A percentile compares a stretch with the other conserved stretches of the same genome.
These are phyloP conservation scores for Ceratina japonica DNA, from an alignment of 1,140 invertebrate species.

Conservation along the genomic window DNA sequence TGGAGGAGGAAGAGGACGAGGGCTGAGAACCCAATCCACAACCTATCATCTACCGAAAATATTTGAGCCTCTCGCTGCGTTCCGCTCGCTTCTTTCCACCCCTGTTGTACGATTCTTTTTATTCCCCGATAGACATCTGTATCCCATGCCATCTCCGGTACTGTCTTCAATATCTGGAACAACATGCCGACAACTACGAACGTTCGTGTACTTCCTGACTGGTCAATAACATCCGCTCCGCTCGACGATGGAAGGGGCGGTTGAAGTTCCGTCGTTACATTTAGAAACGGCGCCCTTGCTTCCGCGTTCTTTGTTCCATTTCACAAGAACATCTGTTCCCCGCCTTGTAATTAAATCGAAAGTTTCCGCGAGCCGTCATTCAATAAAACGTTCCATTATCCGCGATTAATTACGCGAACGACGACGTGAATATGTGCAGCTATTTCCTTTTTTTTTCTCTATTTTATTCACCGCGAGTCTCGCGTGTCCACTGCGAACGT, in stretches of 20 bases:
- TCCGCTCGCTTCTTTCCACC: not conserved
- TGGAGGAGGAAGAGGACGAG: conserved; percentile 4
- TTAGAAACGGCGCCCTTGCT: conserved; percentile 33
- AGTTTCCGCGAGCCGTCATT: no score
- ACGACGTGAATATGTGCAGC: no score
- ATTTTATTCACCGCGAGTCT: no score
- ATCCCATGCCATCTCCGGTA: conserved; percentile 49
- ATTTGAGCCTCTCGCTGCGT: conserved; percentile 24
- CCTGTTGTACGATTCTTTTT: conserved; percentile 40
- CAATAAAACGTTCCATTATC: not conserved
- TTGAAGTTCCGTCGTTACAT: conserved; percentile 46
- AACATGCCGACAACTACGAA: conserved; percentile 30
- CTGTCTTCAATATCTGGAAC: conserved; percentile 37
- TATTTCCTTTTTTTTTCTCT: no score
- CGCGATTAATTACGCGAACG: not conserved
- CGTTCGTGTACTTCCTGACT: conserved; percentile 49
- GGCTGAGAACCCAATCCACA: conserved; percentile 39
- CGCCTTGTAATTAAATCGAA: no score
- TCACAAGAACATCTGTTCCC: not conserved
- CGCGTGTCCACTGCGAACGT: no score
- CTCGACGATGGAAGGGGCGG: conserved; percentile 26
- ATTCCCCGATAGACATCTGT: conserved; percentile 47
- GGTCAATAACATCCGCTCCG: conserved; percentile 56
- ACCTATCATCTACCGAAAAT: conserved; percentile 49
- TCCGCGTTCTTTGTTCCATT: conserved; percentile 4